Evolutionary conservation across 2,797 vertebrate genomes (phyloP).

Genomic region (Dermochelys coriacea): DNA sequence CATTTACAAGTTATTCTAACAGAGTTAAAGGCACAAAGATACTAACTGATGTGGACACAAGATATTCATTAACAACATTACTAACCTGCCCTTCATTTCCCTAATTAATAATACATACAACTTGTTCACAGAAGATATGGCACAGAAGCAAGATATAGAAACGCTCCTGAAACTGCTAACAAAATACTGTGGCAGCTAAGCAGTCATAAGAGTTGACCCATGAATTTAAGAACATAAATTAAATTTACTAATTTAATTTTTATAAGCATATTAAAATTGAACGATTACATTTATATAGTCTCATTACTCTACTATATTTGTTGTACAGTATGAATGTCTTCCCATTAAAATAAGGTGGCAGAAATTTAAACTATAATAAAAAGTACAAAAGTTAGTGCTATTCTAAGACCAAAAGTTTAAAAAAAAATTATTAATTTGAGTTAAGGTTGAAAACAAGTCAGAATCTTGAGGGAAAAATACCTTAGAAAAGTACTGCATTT

Average conservation of each 20-base stretch:
- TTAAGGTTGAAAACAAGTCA: constrained; percentile 33
- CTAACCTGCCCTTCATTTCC: neutral
- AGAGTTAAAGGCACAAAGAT: neutral
- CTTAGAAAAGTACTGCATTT: neutral
- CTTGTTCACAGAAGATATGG: neutral
- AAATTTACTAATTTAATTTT: neutral
- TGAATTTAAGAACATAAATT: neutral
- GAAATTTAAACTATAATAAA: neutral
- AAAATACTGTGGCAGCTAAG: neutral
- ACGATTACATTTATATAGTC: neutral
- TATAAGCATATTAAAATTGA: neutral
- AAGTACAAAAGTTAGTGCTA: neutral
- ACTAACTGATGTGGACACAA: neutral
- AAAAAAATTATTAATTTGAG: neutral
- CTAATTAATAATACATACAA: neutral
- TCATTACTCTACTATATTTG: neutral
- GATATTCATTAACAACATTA: neutral
- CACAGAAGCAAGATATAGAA: neutral
- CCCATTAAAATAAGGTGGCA: neutral
- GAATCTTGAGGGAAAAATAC: constrained; percentile 33
- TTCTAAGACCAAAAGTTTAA: neutral
- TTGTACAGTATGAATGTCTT: neutral
- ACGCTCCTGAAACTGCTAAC: neutral
- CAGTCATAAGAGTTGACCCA: neutral
- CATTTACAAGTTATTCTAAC: neutral